These are phyloP conservation scores for Hesperia comma DNA, from an alignment of 2,888 invertebrate species.

Conservation along the genomic window DNA sequence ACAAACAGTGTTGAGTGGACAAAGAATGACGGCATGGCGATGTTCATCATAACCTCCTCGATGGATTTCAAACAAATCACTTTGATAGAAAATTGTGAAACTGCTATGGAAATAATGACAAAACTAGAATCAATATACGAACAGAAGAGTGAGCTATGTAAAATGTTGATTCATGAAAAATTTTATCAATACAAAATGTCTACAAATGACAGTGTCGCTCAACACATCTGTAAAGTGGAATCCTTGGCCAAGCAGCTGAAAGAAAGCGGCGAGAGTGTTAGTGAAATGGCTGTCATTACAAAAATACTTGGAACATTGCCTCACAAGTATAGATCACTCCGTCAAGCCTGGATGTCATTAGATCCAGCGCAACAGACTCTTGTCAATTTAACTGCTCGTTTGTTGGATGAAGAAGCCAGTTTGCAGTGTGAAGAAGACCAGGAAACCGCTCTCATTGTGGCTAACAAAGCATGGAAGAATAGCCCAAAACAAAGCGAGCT, in stretches of 20 bases:
- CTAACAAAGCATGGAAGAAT: constrained; percentile 24
- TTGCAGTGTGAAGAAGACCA: constrained; percentile 37
- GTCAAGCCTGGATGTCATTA: constrained; percentile 48
- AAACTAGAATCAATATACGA: constrained; percentile 44
- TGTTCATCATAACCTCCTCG: constrained; percentile 28
- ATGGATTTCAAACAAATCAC: constrained; percentile 45
- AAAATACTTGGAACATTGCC: constrained; percentile 49
- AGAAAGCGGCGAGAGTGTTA: constrained; percentile 47
- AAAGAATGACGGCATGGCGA: constrained; percentile 40
- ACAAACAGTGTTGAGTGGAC: constrained; percentile 25
- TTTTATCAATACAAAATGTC: constrained; percentile 45
- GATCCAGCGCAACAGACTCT: constrained; percentile 41
- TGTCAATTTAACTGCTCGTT: constrained; percentile 43
- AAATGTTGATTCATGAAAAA: constrained; percentile 40
- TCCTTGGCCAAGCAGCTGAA: constrained; percentile 44
- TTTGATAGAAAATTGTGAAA: constrained; percentile 41
- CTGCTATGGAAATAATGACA: constrained; percentile 40
- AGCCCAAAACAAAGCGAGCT: constrained; percentile 8
- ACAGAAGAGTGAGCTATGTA: constrained; percentile 39
- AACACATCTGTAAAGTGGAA: constrained; percentile 46
- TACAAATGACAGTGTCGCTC: constrained; percentile 42
- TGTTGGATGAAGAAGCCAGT: constrained; percentile 44
- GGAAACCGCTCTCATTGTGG: constrained; percentile 42
- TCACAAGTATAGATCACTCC: constrained; percentile 43
- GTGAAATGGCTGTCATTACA: constrained; percentile 48